Conservation (phyloP, 1,140 invertebrate species). For the Drosophila saltans region DNA sequence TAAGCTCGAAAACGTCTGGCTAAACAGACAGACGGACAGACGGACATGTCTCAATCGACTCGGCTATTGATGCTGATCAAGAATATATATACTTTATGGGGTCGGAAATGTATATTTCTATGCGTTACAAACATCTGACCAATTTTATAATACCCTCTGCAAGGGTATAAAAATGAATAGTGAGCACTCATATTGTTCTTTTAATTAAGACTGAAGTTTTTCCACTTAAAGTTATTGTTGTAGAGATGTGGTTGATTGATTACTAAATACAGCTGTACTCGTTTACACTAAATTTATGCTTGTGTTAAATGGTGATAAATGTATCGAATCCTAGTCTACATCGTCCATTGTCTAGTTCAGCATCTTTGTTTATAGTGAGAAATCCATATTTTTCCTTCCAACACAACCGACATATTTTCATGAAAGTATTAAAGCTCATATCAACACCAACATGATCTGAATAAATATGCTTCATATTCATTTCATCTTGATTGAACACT, state of each 20-base stretch:
- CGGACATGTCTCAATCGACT: no score
- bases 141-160: no score
- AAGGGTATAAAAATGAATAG: slow-evolving; percentile 72
- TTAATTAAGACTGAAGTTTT: slow-evolving; percentile 37
- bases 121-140: no score
- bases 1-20: no score
- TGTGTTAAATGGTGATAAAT: slow-evolving; percentile 24
- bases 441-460: slow-evolving; percentile 74
- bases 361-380: slow-evolving; percentile 69
- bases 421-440: slow-evolving; percentile 28
- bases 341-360: slow-evolving; percentile 7
- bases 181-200: slow-evolving; percentile 57
- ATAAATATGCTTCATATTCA: slow-evolving; percentile 80
- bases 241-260: slow-evolving; percentile 37
- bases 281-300: slow-evolving; percentile 11
- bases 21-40: no score
- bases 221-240: slow-evolving; percentile 51
- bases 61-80: no score
- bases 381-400: slow-evolving; percentile 64
- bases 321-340: slow-evolving; percentile 9
- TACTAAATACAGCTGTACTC: slow-evolving; percentile 4
- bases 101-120: no score
- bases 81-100: no score
- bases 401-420: slow-evolving; percentile 42
- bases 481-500: no score